phyloP scores from a whole-genome alignment of 2,888 invertebrate genomes.

The Seira musarum region DNA sequence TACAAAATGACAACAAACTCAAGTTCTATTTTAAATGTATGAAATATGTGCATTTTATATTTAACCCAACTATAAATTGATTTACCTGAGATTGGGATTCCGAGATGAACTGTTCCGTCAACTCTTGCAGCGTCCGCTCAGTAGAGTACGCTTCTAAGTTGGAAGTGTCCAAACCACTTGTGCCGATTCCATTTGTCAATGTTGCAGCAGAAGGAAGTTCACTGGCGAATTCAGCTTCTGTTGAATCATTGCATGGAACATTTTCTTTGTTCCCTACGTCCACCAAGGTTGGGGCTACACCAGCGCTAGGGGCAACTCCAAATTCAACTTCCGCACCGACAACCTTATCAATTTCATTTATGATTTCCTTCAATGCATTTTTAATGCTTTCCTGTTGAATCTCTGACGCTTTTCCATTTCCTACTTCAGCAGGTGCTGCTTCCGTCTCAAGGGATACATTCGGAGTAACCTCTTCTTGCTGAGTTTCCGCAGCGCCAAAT shows the following conservation, averaged over 20 bases:
- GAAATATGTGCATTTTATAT: too few relatives aligned
- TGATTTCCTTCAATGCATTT: slow-evolving; percentile 77
- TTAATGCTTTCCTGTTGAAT: slow-evolving; percentile 76
- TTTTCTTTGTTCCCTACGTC: slow-evolving; percentile 49
- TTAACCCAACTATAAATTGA: too few relatives aligned
- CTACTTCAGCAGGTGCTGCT: slow-evolving; percentile 56
- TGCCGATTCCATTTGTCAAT: background rate
- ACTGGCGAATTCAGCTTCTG: background rate
- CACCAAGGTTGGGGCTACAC: slow-evolving; percentile 39
- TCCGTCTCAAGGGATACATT: slow-evolving; percentile 15
- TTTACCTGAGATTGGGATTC: slow-evolving; percentile 31
- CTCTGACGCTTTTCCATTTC: slow-evolving; percentile 57
- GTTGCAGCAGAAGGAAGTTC: background rate
- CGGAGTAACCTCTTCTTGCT: slow-evolving; percentile 25
- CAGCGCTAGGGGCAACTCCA: slow-evolving; percentile 41
- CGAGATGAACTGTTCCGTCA: slow-evolving; percentile 13
- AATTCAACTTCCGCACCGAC: slow-evolving; percentile 71
- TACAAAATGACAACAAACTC: too few relatives aligned
- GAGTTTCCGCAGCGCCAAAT: background rate
- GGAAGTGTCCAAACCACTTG: too few relatives aligned
- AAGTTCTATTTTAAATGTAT: too few relatives aligned
- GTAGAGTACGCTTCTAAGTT: background rate
- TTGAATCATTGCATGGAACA: slow-evolving; percentile 19
- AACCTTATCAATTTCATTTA: slow-evolving; percentile 77
- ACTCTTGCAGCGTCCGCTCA: background rate